phyloP scores from a whole-genome alignment of 2,797 vertebrate genomes.

The Saxicola maurus region DNA sequence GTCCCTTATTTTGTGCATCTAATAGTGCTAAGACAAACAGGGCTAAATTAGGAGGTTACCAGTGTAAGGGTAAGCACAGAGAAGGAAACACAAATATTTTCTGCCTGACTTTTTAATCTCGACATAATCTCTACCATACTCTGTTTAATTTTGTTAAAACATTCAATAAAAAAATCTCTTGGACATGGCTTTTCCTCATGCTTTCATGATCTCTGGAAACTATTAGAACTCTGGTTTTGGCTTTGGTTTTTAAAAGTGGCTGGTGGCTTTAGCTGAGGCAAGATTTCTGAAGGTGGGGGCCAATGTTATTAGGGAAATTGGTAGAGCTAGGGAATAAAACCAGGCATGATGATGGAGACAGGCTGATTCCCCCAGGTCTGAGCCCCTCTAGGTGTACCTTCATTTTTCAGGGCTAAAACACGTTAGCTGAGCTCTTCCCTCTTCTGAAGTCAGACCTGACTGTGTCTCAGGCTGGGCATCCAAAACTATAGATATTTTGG shows the following conservation, averaged over 20 bases:
- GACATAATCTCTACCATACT: background rate
- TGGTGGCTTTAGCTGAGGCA: background rate
- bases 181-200: background rate
- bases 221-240: conserved; percentile 2
- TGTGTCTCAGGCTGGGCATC: background rate
- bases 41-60: background rate
- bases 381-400: background rate
- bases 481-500: background rate
- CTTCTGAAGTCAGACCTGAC: background rate
- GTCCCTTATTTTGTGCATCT: background rate
- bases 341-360: background rate
- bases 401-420: background rate
- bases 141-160: background rate
- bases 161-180: background rate
- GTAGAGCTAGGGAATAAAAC: background rate
- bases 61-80: background rate
- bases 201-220: background rate
- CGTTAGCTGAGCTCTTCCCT: background rate
- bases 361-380: background rate
- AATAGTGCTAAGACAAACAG: background rate
- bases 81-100: background rate
- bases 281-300: background rate
- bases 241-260: background rate
- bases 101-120: background rate
- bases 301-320: background rate